phyloP scores from a whole-genome alignment of 1,140 invertebrate species.

The Parapsyche elsis region DNA sequence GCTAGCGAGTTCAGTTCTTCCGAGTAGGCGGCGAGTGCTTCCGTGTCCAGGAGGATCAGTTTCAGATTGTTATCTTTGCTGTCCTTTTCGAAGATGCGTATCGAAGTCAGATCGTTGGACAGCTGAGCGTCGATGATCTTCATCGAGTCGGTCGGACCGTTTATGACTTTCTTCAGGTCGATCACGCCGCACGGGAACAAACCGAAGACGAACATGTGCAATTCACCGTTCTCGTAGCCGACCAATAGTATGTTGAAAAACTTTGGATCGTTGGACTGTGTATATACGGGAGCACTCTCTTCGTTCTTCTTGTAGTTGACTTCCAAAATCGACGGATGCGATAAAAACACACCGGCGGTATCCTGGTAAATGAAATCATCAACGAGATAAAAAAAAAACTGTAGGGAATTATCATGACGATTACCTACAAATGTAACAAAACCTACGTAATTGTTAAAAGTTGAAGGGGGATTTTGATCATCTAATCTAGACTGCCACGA shows the following conservation, averaged over 20 bases:
- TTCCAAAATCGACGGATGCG: constrained; percentile 63
- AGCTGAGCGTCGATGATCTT: constrained; percentile 71
- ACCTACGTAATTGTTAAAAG: constrained; percentile 65
- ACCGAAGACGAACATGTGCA: constrained; percentile 86
- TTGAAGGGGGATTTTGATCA: constrained; percentile 60
- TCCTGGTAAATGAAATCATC: too few relatives aligned
- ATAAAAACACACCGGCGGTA: constrained; percentile 68
- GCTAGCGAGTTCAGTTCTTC: constrained; percentile 78
- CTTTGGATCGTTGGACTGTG: constrained; percentile 76
- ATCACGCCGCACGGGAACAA: constrained; percentile 82
- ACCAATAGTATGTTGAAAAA: constrained; percentile 83
- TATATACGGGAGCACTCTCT: constrained; percentile 70
- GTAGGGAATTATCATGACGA: not conserved
- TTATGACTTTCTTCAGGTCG: constrained; percentile 69
- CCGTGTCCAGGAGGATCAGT: constrained; percentile 73
- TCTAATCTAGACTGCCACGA: constrained; percentile 68
- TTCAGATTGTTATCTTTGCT: constrained; percentile 66
- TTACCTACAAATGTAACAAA: not conserved
- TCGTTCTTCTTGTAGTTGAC: constrained; percentile 65
- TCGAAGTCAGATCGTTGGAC: constrained; percentile 70
- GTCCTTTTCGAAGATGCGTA: constrained; percentile 70
- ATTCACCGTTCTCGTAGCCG: constrained; percentile 77
- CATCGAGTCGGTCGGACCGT: constrained; percentile 68
- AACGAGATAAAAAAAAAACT: not conserved
- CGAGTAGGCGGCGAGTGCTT: constrained; percentile 73